Evolutionary conservation across 35 echinoderm and acorn worm genomes (phyloP), one percentile per base, ranked within the genome.

Genomic region (Stichopus chloronotus): DNA sequence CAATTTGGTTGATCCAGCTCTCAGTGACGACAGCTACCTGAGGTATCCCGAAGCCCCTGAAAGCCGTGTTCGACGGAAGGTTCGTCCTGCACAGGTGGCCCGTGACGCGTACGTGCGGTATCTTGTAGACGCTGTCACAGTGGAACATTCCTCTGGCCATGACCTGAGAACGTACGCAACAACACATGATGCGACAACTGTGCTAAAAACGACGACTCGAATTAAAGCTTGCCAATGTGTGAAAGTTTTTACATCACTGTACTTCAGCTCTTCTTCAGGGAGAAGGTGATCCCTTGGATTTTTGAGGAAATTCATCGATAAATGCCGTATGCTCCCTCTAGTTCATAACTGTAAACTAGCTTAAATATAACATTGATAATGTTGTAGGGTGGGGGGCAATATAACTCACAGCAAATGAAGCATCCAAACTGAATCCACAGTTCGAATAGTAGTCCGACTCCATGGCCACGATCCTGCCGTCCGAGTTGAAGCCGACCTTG

Each of bases 41-140:
- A 5, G 93, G 93, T 5, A 43, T 56, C 6, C 93, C 88, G 55
- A 81, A 79, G 6, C 87, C 93, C 25, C 93, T 69, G 14, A 94
- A 90, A 21, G 92, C 83, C 23, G 71, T 87, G 59, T 59, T 59
- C 2, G 81, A 87, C 10, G 92, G 92, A 1, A 89, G 56, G 20
- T 94, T 94, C 56, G 93, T 94, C 59, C 83, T 94, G 59, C 93
- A 94, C 17, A 79, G 25, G 52, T 94, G 53, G 4, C 85, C 78
- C 3, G 7, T 7, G 8, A 55, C 53, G 9, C 72, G 59, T 0
- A 90, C 19, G 52, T 88, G 80, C 7, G 93, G 93, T 12, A 94
- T 57, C 13, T 90, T 90, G 53, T 94, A 94, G 53, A 77, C 86
- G 56, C 83, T 94, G n/a, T 90, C 71, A 14, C 83, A 58, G 52